Percentiles rank a stretch among this genome's conserved stretches.
phyloP scores from a whole-genome alignment of 2,888 invertebrate species.

The Carabus problematicus region DNA sequence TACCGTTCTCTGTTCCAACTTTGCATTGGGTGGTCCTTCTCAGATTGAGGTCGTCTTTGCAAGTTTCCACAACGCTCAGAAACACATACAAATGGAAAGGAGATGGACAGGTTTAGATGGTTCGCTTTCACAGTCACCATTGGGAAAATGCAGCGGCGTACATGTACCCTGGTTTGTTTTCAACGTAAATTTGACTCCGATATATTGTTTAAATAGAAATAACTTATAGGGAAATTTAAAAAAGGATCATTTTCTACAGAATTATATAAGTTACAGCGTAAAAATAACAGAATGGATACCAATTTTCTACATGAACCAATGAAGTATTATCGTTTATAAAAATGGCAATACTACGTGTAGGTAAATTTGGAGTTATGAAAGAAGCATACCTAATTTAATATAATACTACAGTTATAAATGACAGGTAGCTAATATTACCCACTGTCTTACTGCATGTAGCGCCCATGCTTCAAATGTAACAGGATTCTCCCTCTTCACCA shows the following conservation, averaged over 20 bases:
- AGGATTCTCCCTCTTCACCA: slow-evolving; percentile 22
- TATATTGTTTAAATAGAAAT: too few relatives aligned
- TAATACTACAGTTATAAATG: neutral
- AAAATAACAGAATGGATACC: too few relatives aligned
- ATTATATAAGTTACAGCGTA: too few relatives aligned
- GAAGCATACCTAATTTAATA: neutral
- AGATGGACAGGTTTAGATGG: too few relatives aligned
- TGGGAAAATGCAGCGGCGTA: slow-evolving; percentile 21
- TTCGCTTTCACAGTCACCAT: slow-evolving; percentile 22
- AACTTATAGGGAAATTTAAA: too few relatives aligned
- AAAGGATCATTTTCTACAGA: too few relatives aligned
- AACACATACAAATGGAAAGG: slow-evolving; percentile 19
- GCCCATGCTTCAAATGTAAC: neutral
- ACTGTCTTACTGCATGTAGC: neutral
- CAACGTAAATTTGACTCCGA: too few relatives aligned
- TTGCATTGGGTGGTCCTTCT: slow-evolving; percentile 23
- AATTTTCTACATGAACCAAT: too few relatives aligned
- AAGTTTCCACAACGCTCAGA: slow-evolving; percentile 6
- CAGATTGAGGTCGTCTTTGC: slow-evolving; percentile 29
- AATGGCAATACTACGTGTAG: too few relatives aligned
- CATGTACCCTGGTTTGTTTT: neutral
- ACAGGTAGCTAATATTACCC: neutral
- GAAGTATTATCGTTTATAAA: too few relatives aligned
- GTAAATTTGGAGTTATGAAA: too few relatives aligned
- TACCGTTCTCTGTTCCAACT: neutral